Base-by-base conservation (phyloP, 2,113 vertebrate species). In the Pollachius pollachius region DNA sequence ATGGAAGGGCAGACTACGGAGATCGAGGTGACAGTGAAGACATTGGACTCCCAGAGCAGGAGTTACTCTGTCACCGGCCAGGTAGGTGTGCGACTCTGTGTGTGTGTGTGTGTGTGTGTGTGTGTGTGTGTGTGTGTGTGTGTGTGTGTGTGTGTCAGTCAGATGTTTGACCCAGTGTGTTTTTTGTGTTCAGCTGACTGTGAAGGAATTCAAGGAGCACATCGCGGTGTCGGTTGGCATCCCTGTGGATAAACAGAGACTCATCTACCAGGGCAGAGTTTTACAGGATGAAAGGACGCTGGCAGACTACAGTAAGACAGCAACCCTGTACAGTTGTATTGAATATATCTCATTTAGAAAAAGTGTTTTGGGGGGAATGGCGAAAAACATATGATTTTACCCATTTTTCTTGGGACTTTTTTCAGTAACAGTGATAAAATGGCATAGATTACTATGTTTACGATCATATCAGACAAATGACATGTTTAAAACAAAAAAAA, bases 251-350 rank as follows among this genome's bases (percentile, higher is more conserved):
- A 97, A 96, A 81, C 96, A 97, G 67, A 91, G 95, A 66, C 93
- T 97, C 72, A 97, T 97, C 77, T 97, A 97, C 70, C 96, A 97
- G 87, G 96, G 96, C 9, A 87, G 95, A 66, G 96, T 97, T 68
- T 84, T 97, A 69, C 96, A 97, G 81, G 95, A 97, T 77, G 95
- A 97, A 56, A 93, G 93, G 89, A 97, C 94, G 62, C 91, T 97
- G 41, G 84, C 92, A 74, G 96, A 96, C 79, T 97, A 97, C 84
- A 95, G 96, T 96, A 83, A 93, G 94, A 48, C 41, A 8, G 82
- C 58, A 17, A n/a, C 13, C 52, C 9, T 30, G 4, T 34, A 34
- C 30, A 34, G 30, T 34, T 34, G 6, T 34, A 34, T 34, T 34
- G 30, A 34, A 34, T 34, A 3, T 34, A 34, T 34, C 2, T 4